Evolutionary conservation across 2,797 vertebrate species (phyloP).

Genomic region (Sebastes itinus): DNA sequence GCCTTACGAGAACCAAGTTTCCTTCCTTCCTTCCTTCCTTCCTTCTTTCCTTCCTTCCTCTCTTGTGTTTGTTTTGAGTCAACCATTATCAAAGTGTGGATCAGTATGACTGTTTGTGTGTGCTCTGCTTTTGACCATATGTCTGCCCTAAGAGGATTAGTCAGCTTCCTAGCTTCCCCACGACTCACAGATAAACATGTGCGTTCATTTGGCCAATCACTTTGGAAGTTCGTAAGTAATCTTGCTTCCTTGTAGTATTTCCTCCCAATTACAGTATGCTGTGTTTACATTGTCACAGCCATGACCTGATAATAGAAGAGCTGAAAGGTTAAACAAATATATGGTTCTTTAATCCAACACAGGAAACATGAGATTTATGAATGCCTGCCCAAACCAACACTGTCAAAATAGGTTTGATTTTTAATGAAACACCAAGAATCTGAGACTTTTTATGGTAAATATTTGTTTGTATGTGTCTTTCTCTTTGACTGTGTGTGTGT

Average conservation of each 20-base stretch:
- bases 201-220: constrained; percentile 42
- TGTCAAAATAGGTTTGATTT: not conserved
- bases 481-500: not conserved
- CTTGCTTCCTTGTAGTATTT: constrained; percentile 20
- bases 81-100: constrained; percentile 57
- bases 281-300: not conserved
- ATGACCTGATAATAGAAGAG: not conserved
- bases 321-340: not conserved
- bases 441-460: not conserved
- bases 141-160: constrained; percentile 79
- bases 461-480: not conserved
- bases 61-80: constrained; percentile 46
- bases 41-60: not conserved
- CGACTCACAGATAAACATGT: constrained; percentile 43
- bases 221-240: constrained; percentile 36
- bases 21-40: not conserved
- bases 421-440: not conserved
- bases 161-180: constrained; percentile 42
- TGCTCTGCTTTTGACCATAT: constrained; percentile 72
- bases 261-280: not conserved
- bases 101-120: constrained; percentile 52
- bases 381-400: not conserved
- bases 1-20: not conserved
- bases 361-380: not conserved
- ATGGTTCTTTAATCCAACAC: not conserved